Evolutionary conservation across 1,140 invertebrate species (phyloP), one percentile per base, ranked within the genome.

Genomic region (Heliconius melpomene): DNA sequence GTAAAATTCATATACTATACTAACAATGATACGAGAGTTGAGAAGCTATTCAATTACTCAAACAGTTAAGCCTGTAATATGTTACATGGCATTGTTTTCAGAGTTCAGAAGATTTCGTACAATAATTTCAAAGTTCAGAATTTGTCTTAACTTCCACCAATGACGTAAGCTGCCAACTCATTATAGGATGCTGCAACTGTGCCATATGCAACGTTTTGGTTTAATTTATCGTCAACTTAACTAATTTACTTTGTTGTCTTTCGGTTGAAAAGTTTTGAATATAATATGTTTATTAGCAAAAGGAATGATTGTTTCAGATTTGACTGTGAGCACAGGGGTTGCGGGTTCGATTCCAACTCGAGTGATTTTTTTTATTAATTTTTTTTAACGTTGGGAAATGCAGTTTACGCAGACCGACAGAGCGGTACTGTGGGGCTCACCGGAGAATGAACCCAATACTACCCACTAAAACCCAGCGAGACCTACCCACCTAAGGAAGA

Each of bases 31-130:
- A 29, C 60, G 26, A 29, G 26, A 26, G 9, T 66, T 66, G 9
- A 9, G 60, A 66, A 66, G 60, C 60, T 29, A 66, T 66, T 66
- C 60, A 66, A 66, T 66, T 66, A 26, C 60, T 66, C 29, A 29
- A 66, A 66, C 60, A 66, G 60, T 66, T 66, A 66, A 66, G 60
- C 60, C 13, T 5, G 26, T 66, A 66, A 66, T 66, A 66, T 66
- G 60, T 66, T 66, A 66, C 26, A 66, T 29, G 26, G 26, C 60
- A 66, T 66, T 66, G 60, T 66, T 66, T 66, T 26, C 54, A 26
- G 60, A 66, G 26, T 66, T 66, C 60, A 66, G 60, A 66, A 66
- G 60, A 66, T 66, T 66, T 66, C 16, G 60, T 66, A 66, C 26
- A 66, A 46, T 46, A 46, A 66, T 66, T 66, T 66, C 23, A 29